Evolutionary conservation across 2,888 invertebrate species (phyloP).

Genomic region (Lasioglossum leucozonium): DNA sequence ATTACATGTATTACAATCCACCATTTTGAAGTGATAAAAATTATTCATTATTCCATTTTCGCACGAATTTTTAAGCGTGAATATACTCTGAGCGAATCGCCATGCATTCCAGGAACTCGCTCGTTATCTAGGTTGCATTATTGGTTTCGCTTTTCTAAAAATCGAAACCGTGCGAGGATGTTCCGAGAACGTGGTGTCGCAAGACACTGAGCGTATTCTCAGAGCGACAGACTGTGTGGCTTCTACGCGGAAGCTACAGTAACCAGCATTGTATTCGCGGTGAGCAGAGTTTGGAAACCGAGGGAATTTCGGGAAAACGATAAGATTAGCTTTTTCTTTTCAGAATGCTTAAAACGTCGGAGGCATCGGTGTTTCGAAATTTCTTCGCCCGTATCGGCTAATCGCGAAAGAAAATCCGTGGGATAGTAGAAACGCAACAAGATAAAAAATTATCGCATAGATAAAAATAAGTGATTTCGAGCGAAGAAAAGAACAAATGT

Average conservation of each 20-base stretch:
- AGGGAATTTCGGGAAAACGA: neutral
- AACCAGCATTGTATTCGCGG: neutral
- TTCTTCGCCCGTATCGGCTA: neutral
- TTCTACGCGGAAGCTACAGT: constrained; percentile 2
- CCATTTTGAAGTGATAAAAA: too few relatives aligned
- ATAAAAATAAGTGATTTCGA: neutral
- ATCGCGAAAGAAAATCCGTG: neutral
- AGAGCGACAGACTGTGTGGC: neutral
- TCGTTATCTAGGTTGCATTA: neutral
- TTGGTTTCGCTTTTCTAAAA: neutral
- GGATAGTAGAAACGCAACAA: neutral
- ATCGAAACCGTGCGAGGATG: neutral
- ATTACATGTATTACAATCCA: too few relatives aligned
- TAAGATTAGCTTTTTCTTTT: neutral
- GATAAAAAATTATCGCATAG: neutral
- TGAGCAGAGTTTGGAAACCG: neutral
- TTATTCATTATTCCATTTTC: neutral
- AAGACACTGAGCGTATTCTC: neutral
- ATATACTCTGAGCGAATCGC: neutral
- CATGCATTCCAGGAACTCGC: neutral
- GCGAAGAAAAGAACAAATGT: neutral
- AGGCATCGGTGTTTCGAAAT: neutral
- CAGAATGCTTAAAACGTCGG: neutral
- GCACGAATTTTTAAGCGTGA: neutral
- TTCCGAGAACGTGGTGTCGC: constrained; percentile 7